Percentiles rank a stretch among this genome's conserved stretches.
Conservation (phyloP, 2,113 vertebrate genomes). For the Engystomops pustulosus region DNA sequence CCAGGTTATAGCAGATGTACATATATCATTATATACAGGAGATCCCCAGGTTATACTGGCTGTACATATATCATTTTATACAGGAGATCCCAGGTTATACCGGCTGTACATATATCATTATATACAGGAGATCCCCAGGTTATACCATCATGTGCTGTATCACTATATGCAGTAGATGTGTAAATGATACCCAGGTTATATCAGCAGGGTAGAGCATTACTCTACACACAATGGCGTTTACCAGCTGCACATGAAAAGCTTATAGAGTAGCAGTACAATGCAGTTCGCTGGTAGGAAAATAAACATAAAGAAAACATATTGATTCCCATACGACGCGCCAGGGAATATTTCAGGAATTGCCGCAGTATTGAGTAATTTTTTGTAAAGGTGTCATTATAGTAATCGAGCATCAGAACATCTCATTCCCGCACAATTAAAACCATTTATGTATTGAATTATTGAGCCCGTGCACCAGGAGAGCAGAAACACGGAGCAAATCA, state of each 20-base stretch:
- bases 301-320: constrained; percentile 28
- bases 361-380: constrained; percentile 32
- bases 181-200: too few species aligned
- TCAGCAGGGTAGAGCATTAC: neutral
- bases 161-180: too few species aligned
- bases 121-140: too few species aligned
- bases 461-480: constrained; percentile 24
- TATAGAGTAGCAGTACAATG: neutral
- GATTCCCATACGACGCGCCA: neutral
- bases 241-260: neutral
- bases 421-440: constrained; percentile 35
- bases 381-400: constrained; percentile 18
- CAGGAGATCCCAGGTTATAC: too few species aligned
- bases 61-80: too few species aligned
- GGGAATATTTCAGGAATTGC: neutral
- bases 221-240: too few species aligned
- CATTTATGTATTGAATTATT: constrained; percentile 53
- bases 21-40: too few species aligned
- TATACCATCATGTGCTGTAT: neutral
- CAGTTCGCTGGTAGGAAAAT: constrained; percentile 8
- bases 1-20: too few species aligned
- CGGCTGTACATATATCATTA: too few species aligned
- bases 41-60: too few species aligned
- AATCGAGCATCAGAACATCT: constrained; percentile 1
- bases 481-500: neutral